Evolutionary conservation across 2,113 vertebrate genomes (phyloP), one percentile per base, ranked within the genome.

Genomic region (Thinocorus orbignyianus): DNA sequence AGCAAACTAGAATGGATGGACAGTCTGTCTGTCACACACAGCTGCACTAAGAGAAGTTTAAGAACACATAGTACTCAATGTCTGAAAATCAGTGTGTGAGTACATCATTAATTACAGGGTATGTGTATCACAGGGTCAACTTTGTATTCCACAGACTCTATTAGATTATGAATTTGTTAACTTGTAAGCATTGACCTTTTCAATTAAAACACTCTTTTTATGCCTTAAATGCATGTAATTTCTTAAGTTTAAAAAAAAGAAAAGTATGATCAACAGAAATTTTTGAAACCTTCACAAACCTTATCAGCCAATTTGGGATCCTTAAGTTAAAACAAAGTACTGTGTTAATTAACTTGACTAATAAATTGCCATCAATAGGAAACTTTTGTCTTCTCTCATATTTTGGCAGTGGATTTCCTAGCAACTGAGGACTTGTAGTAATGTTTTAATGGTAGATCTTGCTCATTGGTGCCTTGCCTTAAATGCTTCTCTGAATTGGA

Each of bases 111-210:
- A 49, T 66, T 57, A 49, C 1, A 80, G 55, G 48, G 39, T 55
- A 52, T 0, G 0, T 0, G 1, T 33, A 31, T 26, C 73, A 66
- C 16, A 30, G n/a, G 19, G 41, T 69, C 86, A 78, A 33, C 39
- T 18, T 60, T 41, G 5, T 9, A 49, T 42, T 62, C 42, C 54
- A 51, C 60, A 55, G 41, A 33, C 31, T 52, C 9, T n/a, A 54
- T 42, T 62, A 39, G 81, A 78, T 92, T 71, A 52, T 33, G 52
- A 2, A 64, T 82, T 60, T 76, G 30, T 68, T 88, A 72, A 52
- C 28, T 83, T 57, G 58, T 42, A 88, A 90, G n/a, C 55, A 51
- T 23, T 86, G 76, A 83, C 51, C 55, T 86, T 86, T 91, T 54
- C 64, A 81, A 52, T 46, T 73, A 37, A 57, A 78, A 48, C 58